Conservation (phyloP, 2,797 vertebrate genomes). For the Heliangelus exortis region DNA sequence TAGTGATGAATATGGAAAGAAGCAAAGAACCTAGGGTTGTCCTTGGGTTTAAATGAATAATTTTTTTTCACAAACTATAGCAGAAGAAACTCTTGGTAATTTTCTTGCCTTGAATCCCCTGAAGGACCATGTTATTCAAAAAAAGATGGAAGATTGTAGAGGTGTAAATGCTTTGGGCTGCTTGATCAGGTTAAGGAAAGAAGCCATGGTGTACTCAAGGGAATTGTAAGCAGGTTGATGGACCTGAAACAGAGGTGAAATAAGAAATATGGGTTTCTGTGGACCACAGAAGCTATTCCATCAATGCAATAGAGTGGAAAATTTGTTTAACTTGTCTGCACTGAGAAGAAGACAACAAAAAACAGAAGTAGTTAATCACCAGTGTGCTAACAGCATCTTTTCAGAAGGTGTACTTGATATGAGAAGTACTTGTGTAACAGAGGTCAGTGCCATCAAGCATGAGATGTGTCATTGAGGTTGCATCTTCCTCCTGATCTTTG, state of each 20-base stretch:
- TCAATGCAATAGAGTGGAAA: not conserved
- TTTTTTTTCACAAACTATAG: not conserved
- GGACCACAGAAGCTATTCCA: not conserved
- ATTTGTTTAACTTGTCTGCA: not conserved
- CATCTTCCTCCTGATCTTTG: not conserved
- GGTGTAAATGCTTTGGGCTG: not conserved
- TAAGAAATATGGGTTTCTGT: not conserved
- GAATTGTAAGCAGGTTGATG: not conserved
- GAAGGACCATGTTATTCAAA: not conserved
- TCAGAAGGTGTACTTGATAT: not conserved
- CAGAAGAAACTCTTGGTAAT: not conserved
- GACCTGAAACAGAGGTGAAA: not conserved
- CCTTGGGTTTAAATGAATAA: not conserved
- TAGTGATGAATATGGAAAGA: not conserved
- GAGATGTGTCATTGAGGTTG: not conserved
- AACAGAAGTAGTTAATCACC: not conserved
- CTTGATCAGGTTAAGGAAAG: not conserved
- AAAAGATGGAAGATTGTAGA: not conserved
- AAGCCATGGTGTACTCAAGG: not conserved
- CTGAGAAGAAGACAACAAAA: not conserved
- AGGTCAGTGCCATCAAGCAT: not conserved
- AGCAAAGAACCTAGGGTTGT: not conserved
- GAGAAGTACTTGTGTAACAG: not conserved
- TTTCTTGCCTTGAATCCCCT: not conserved
- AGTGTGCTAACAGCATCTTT: not conserved